Conservation (phyloP, 1,140 invertebrate genomes). For the Aplysia californica region DNA sequence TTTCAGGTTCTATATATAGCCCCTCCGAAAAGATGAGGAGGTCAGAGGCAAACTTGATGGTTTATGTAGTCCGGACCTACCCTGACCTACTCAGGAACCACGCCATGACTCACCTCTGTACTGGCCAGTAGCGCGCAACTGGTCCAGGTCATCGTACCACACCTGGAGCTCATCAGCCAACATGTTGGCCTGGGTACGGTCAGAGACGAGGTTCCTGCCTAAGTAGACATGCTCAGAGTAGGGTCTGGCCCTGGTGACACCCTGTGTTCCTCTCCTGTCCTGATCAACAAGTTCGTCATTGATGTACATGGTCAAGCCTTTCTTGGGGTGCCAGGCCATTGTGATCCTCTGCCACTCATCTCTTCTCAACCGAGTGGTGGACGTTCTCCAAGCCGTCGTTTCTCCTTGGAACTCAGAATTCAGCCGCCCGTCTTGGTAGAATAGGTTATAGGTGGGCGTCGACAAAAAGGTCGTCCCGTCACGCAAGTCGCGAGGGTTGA, state of each 20-base stretch:
- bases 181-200: constrained; percentile 34
- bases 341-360: constrained; percentile 61
- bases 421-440: constrained; percentile 54
- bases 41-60: too few species aligned
- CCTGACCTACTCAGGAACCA: too few species aligned
- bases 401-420: constrained; percentile 43
- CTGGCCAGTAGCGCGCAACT: constrained; percentile 40
- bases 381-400: constrained; percentile 52
- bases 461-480: constrained; percentile 56
- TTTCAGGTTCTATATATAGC: too few species aligned
- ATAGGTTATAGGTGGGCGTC: constrained; percentile 58
- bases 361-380: constrained; percentile 40
- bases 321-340: constrained; percentile 58
- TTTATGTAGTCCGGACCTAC: too few species aligned
- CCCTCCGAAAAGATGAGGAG: too few species aligned
- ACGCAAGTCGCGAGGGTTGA: constrained; percentile 50
- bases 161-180: constrained; percentile 62
- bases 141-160: constrained; percentile 57
- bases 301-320: constrained; percentile 55
- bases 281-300: constrained; percentile 45
- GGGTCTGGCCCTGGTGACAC: constrained; percentile 38
- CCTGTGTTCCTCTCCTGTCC: constrained; percentile 17
- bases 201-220: constrained; percentile 37
- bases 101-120: constrained; percentile 51
- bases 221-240: constrained; percentile 45